Conservation (phyloP, 2,113 vertebrate species). For the Gallinago media region DNA sequence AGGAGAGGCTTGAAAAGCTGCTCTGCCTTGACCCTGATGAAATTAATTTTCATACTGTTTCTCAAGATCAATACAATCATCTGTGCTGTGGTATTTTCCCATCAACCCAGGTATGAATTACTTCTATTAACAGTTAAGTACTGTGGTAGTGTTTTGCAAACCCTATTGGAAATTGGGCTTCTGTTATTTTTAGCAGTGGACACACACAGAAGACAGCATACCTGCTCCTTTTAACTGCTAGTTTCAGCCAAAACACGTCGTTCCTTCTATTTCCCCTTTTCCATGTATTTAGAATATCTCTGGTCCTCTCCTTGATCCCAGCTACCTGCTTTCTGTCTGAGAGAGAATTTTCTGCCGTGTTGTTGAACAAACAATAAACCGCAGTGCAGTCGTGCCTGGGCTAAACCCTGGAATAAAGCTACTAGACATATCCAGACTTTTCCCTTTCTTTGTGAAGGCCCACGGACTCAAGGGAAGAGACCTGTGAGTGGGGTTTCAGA, state of each 20-base stretch:
- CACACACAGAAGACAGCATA: neutral
- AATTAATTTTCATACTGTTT: neutral
- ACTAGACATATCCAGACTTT: neutral
- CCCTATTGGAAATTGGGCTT: neutral
- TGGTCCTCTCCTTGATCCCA: neutral
- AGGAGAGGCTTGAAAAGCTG: neutral
- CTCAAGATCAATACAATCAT: neutral
- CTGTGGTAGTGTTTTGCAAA: neutral
- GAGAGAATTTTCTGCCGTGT: neutral
- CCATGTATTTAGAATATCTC: neutral
- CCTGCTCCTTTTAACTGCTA: neutral
- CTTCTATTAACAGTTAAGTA: neutral
- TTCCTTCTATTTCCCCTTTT: neutral
- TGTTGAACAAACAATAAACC: neutral
- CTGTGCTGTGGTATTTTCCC: neutral
- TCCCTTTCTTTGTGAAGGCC: neutral
- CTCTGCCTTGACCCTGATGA: neutral
- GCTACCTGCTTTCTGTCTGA: neutral
- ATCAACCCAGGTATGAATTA: neutral
- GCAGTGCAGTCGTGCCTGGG: neutral
- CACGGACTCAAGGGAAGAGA: neutral
- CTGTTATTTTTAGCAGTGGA: neutral
- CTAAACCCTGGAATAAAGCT: neutral
- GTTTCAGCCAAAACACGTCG: neutral
- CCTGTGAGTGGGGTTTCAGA: neutral